phyloP scores from a whole-genome alignment of 2,888 invertebrate genomes.

The Drosophila picticornis region DNA sequence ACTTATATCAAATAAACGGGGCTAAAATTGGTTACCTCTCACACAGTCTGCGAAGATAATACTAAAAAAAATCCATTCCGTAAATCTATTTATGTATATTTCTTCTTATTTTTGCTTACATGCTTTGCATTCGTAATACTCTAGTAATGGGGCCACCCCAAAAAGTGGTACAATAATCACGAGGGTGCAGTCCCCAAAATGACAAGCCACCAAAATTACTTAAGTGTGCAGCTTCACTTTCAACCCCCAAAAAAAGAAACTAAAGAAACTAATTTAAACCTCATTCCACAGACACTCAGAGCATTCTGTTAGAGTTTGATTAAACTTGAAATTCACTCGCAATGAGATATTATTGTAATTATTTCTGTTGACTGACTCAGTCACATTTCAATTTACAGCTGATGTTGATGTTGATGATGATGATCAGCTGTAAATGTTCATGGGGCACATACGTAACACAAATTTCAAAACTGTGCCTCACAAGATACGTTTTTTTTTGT shows the following conservation, averaged over 20 bases:
- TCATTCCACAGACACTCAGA: neutral
- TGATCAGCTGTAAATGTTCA: slow-evolving; percentile 13
- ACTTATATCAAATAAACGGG: neutral
- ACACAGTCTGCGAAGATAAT: neutral
- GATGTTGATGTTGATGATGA: neutral
- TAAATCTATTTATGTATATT: slow-evolving; percentile 10
- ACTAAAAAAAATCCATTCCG: neutral
- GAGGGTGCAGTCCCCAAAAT: slow-evolving; percentile 13
- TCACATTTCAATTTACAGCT: slow-evolving; percentile 20
- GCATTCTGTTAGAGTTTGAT: slow-evolving; percentile 5
- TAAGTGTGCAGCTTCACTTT: slow-evolving; percentile 2
- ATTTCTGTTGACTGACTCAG: neutral
- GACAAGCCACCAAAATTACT: slow-evolving; percentile 7
- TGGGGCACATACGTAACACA: neutral
- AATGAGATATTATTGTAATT: neutral
- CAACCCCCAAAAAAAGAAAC: slow-evolving; percentile 13
- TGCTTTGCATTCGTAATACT: slow-evolving; percentile 4
- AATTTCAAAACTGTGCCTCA: slow-evolving; percentile 11
- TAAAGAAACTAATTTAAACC: neutral
- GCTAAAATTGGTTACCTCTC: neutral
- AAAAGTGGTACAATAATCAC: neutral
- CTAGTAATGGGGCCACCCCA: slow-evolving; percentile 16
- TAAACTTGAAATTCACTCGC: slow-evolving; percentile 8
- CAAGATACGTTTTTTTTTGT: slow-evolving; percentile 11
- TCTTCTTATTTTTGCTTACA: neutral